Percentiles rank a stretch among this genome's conserved stretches.
These are phyloP conservation scores for Champsocephalus gunnari DNA, from an alignment of 2,797 vertebrate species.

Conservation along the genomic window DNA sequence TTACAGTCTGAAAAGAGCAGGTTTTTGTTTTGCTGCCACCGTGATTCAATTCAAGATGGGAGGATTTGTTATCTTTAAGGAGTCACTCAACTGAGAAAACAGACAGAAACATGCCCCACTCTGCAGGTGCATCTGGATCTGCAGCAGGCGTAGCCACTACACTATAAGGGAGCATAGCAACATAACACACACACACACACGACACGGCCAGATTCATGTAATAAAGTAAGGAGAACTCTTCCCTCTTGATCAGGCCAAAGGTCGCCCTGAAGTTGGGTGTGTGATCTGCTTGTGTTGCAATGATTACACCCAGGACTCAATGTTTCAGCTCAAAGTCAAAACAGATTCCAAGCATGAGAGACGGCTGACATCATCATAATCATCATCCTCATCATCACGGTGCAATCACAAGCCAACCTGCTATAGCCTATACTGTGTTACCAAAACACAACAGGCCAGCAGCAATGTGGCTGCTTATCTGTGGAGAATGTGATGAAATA, in stretches of 20 bases:
- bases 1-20: not conserved
- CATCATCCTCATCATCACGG: not conserved
- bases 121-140: conserved; percentile 23
- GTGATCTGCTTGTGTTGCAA: conserved; percentile 27
- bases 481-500: not conserved
- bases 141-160: not conserved
- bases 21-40: conserved; percentile 63
- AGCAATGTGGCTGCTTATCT: not conserved
- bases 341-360: not conserved
- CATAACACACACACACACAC: not conserved
- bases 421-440: not conserved
- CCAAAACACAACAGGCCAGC: conserved; percentile 8
- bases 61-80: conserved; percentile 17
- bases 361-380: conserved; percentile 25
- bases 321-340: conserved; percentile 21
- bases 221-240: not conserved
- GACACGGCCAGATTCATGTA: not conserved
- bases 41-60: conserved; percentile 31
- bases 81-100: conserved; percentile 18
- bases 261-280: conserved; percentile 21
- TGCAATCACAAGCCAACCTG: conserved; percentile 18
- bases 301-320: conserved; percentile 15
- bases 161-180: not conserved
- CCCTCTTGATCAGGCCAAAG: conserved; percentile 16
- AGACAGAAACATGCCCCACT: not conserved